Percentiles rank a stretch among this genome's conserved stretches.
phyloP scores from a whole-genome alignment of 2,113 vertebrate genomes.

The Sinocyclocheilus grahami region DNA sequence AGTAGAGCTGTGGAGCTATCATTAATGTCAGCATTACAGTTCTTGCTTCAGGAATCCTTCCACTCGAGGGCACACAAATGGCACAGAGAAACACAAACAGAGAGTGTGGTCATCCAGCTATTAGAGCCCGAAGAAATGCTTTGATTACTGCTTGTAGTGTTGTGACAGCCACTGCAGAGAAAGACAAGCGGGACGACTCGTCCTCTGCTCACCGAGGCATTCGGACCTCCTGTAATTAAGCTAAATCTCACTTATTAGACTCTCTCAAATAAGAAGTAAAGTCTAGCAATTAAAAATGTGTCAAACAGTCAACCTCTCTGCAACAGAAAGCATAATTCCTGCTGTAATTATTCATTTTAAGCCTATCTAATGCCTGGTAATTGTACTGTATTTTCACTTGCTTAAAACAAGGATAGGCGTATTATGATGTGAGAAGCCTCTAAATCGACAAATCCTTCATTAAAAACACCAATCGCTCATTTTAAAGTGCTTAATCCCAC shows the following conservation, averaged over 20 bases:
- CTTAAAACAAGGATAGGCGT: background rate
- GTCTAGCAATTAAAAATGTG: constrained; percentile 5
- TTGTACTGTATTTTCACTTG: background rate
- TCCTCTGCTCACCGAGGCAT: background rate
- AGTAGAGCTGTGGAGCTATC: background rate
- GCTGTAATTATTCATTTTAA: constrained; percentile 5
- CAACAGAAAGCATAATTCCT: background rate
- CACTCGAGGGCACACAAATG: background rate
- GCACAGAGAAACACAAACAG: background rate
- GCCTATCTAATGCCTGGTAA: background rate
- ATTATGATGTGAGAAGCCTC: background rate
- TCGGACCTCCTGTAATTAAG: background rate
- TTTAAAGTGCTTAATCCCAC: background rate
- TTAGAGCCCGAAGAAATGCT: background rate
- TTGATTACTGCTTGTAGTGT: background rate
- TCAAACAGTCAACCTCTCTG: background rate
- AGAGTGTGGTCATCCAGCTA: background rate
- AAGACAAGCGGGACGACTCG: background rate
- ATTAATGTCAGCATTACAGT: constrained; percentile 1
- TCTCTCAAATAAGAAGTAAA: background rate
- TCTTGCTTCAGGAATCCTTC: background rate
- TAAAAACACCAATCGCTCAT: background rate
- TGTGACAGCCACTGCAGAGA: background rate
- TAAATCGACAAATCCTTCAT: constrained; percentile 16
- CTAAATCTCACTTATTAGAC: background rate